Evolutionary conservation across 2,113 vertebrate species (phyloP).

Genomic region (Apodemus speciosus): DNA sequence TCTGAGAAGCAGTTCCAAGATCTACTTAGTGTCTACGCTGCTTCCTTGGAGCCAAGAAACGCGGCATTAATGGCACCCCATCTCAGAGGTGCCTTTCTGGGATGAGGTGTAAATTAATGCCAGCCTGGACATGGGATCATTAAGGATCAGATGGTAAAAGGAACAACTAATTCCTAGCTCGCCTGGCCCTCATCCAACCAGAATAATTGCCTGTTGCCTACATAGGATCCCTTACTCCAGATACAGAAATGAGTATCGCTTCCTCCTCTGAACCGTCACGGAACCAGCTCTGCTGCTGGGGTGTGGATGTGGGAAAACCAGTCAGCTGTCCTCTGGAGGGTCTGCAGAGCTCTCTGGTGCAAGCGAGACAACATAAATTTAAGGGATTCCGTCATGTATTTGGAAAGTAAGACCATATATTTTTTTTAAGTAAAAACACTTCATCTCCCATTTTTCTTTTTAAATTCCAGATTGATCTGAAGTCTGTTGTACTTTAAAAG

Average conservation of each 20-base stretch:
- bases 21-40: background rate
- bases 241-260: slow-evolving; percentile 61
- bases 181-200: slow-evolving; percentile 46
- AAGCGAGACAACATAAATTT: background rate
- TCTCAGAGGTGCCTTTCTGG: slow-evolving; percentile 47
- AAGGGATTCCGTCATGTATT: slow-evolving; percentile 3
- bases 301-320: rapidly evolving
- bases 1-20: background rate
- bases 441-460: background rate
- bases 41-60: slow-evolving; percentile 8
- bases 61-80: slow-evolving; percentile 30
- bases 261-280: slow-evolving; percentile 36
- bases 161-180: slow-evolving; percentile 60
- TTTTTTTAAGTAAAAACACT: slow-evolving; percentile 36
- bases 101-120: slow-evolving; percentile 74
- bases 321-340: background rate
- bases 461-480: background rate
- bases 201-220: slow-evolving; percentile 59
- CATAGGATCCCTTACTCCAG: slow-evolving; percentile 31
- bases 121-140: slow-evolving; percentile 48
- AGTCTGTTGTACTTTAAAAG: background rate
- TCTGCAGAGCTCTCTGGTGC: background rate
- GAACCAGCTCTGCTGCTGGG: background rate
- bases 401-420: slow-evolving; percentile 32
- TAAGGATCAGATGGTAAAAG: slow-evolving; percentile 56